Conservation (phyloP, 2,888 invertebrate genomes). For the Branchinecta sandiegonensis region DNA sequence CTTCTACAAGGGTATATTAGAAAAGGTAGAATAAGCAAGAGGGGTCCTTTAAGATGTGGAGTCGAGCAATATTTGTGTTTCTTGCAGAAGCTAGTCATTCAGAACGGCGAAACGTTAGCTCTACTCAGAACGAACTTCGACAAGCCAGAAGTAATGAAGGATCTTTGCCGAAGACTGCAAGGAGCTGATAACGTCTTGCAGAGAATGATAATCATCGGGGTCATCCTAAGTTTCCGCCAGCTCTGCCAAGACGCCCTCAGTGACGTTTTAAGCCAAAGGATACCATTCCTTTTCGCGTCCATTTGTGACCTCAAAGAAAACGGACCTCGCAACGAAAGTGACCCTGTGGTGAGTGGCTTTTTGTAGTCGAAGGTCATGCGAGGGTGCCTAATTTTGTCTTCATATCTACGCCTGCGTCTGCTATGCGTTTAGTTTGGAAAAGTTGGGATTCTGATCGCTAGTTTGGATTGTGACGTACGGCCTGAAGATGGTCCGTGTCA, state of each 20-base stretch:
- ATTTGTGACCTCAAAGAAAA: constrained; percentile 88
- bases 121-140: constrained; percentile 90
- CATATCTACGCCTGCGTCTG: background rate
- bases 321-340: constrained; percentile 56
- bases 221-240: constrained; percentile 87
- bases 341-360: constrained; percentile 44
- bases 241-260: constrained; percentile 84
- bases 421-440: background rate
- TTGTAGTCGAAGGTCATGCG: constrained; percentile 1
- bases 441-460: background rate
- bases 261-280: constrained; percentile 80
- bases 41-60: too few relatives aligned
- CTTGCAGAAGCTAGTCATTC: constrained; percentile 56
- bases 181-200: constrained; percentile 86
- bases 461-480: constrained; percentile 7
- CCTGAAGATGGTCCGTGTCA: background rate
- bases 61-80: constrained; percentile 18
- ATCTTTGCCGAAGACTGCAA: constrained; percentile 74
- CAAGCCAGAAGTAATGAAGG: constrained; percentile 95
- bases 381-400: constrained; percentile 3
- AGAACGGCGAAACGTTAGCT: constrained; percentile 81
- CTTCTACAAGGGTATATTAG: too few relatives aligned
- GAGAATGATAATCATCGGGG: constrained; percentile 94
- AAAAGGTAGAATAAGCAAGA: too few relatives aligned
- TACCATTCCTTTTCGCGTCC: constrained; percentile 89